A percentile compares a stretch with the other conserved stretches of the same genome.
phyloP scores from a whole-genome alignment of 2,888 invertebrate genomes.

The Scaptomyza flava region DNA sequence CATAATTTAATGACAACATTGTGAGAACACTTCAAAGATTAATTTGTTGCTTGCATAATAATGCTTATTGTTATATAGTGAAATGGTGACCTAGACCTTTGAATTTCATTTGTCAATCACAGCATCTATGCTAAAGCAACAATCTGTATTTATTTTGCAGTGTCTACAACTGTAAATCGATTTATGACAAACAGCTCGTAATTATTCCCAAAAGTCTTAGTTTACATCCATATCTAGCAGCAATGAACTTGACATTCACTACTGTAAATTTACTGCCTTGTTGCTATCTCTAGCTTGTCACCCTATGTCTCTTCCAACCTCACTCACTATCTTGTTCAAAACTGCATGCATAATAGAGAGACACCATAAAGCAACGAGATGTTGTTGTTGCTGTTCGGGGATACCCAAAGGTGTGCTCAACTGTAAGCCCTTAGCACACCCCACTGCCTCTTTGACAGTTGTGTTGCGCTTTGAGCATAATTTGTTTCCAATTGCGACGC shows the following conservation, averaged over 20 bases:
- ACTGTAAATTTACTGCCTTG: neutral
- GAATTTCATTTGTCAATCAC: too few species aligned
- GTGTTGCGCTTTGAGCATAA: conserved; percentile 74
- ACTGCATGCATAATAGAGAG: conserved; percentile 46
- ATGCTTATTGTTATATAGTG: too few species aligned
- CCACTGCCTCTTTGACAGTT: conserved; percentile 54
- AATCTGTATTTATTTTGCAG: neutral
- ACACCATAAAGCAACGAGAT: conserved; percentile 33
- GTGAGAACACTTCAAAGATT: neutral
- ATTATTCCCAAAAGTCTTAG: conserved; percentile 18
- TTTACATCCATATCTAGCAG: neutral
- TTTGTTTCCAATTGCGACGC: conserved; percentile 76
- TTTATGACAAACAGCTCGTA: conserved; percentile 4
- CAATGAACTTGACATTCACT: conserved; percentile 43
- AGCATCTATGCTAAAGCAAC: neutral
- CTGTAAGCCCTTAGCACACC: conserved; percentile 4
- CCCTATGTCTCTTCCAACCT: neutral
- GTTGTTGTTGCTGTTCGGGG: conserved; percentile 1
- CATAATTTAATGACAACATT: neutral
- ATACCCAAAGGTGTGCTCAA: conserved; percentile 41
- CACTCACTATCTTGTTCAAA: neutral
- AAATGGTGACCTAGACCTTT: too few species aligned
- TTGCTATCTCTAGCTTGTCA: neutral
- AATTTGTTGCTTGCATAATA: too few species aligned
- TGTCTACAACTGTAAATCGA: neutral